A percentile compares a stretch with the other conserved stretches of the same genome.
These are phyloP conservation scores for Furcifer pardalis DNA, from an alignment of 2,797 vertebrate species.

Conservation along the genomic window DNA sequence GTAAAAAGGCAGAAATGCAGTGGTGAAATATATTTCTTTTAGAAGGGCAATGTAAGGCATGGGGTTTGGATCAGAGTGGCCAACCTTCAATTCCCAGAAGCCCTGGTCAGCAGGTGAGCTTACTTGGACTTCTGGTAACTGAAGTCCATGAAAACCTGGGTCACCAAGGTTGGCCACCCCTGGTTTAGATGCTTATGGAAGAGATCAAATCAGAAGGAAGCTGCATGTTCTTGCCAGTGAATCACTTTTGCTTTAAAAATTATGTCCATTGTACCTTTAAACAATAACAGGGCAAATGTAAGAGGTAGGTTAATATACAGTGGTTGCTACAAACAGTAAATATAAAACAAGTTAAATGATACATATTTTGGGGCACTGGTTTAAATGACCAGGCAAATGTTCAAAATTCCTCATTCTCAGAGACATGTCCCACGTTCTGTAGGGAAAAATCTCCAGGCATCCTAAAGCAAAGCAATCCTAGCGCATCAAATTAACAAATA, in stretches of 20 bases:
- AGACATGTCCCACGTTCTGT: neutral
- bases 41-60: slow-evolving; percentile 68
- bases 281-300: slow-evolving; percentile 63
- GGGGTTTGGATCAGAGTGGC: too few species aligned
- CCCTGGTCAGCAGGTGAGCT: too few species aligned
- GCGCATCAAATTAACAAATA: neutral
- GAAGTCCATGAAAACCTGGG: too few species aligned
- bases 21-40: slow-evolving; percentile 54
- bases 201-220: slow-evolving; percentile 43
- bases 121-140: too few species aligned
- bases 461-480: neutral
- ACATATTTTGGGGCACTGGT: neutral
- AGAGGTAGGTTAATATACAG: neutral
- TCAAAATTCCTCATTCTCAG: neutral
- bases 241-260: slow-evolving; percentile 38
- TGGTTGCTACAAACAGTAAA: neutral
- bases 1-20: slow-evolving; percentile 47
- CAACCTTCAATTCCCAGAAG: too few species aligned
- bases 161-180: too few species aligned
- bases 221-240: slow-evolving; percentile 42
- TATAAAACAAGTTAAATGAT: neutral
- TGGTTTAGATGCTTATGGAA: slow-evolving; percentile 60
- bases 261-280: slow-evolving; percentile 70
- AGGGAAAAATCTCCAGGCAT: neutral
- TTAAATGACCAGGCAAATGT: neutral